Evolutionary conservation across 2,888 invertebrate species (phyloP).

Genomic region (Eustalomyia histrio): DNA sequence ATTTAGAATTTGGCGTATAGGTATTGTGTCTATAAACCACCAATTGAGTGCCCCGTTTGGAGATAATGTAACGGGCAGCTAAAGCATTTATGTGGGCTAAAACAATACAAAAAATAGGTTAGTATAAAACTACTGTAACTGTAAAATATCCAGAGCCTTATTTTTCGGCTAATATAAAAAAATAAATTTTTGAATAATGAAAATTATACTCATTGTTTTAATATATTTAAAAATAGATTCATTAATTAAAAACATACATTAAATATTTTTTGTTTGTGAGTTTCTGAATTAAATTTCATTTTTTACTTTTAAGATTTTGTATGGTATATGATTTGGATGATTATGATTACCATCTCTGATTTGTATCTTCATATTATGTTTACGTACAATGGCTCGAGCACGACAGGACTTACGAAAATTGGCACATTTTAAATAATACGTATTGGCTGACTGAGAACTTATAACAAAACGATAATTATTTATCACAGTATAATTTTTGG

Average conservation of each 20-base stretch:
- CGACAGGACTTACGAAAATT: conserved; percentile 76
- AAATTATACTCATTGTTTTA: neutral
- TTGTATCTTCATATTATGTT: conserved; percentile 71
- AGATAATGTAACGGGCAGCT: conserved; percentile 68
- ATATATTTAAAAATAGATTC: neutral
- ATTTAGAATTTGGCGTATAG: conserved; percentile 78
- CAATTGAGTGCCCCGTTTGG: conserved; percentile 74
- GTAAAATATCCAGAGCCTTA: no score
- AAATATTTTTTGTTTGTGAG: neutral
- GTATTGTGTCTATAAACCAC: conserved; percentile 75
- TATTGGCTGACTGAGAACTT: conserved; percentile 74
- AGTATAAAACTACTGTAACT: neutral
- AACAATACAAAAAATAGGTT: neutral
- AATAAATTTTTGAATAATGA: neutral
- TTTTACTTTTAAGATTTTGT: conserved; percentile 35
- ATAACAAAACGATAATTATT: conserved; percentile 76
- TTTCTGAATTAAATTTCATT: neutral
- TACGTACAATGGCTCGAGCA: conserved; percentile 76
- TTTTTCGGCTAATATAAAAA: neutral
- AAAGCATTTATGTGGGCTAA: neutral
- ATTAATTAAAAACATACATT: neutral
- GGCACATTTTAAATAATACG: conserved; percentile 77
- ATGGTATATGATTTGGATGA: conserved; percentile 68
- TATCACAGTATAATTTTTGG: conserved; percentile 67
- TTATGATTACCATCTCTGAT: conserved; percentile 75